Conservation (phyloP, 2,888 invertebrate species). For the Mythimna lalbum region DNA sequence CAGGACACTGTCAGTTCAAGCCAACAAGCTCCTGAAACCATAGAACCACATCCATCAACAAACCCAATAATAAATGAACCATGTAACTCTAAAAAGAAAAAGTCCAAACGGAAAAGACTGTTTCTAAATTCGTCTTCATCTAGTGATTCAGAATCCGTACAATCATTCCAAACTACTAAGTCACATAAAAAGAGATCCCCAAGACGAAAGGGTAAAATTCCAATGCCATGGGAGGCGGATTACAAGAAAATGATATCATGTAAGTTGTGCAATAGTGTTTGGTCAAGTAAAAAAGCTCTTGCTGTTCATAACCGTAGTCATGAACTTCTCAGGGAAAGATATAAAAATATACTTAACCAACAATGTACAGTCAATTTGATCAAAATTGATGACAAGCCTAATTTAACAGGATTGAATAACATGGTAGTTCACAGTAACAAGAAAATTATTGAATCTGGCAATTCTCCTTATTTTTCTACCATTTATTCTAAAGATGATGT, state of each 20-base stretch:
- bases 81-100: conserved; percentile 15
- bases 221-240: conserved; percentile 62
- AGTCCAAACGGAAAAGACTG: conserved; percentile 29
- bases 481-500: conserved; percentile 66
- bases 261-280: conserved; percentile 68
- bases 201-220: conserved; percentile 6
- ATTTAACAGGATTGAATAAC: conserved; percentile 72
- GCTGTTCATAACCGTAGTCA: conserved; percentile 61
- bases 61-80: not conserved
- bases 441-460: conserved; percentile 71
- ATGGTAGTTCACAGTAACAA: conserved; percentile 72
- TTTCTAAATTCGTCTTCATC: conserved; percentile 32
- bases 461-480: conserved; percentile 69
- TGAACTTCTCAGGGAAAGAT: conserved; percentile 61
- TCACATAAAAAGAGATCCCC: conserved; percentile 19
- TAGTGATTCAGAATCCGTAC: conserved; percentile 46
- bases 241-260: conserved; percentile 72
- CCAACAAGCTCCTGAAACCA: conserved; percentile 46
- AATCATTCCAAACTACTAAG: conserved; percentile 17
- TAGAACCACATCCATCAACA: conserved; percentile 12
- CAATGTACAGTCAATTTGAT: conserved; percentile 73
- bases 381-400: conserved; percentile 75
- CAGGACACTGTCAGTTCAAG: conserved; percentile 69
- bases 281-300: conserved; percentile 31
- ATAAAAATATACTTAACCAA: conserved; percentile 67